Base-by-base conservation (phyloP, 1,140 invertebrate genomes). In the Magallana angulata region DNA sequence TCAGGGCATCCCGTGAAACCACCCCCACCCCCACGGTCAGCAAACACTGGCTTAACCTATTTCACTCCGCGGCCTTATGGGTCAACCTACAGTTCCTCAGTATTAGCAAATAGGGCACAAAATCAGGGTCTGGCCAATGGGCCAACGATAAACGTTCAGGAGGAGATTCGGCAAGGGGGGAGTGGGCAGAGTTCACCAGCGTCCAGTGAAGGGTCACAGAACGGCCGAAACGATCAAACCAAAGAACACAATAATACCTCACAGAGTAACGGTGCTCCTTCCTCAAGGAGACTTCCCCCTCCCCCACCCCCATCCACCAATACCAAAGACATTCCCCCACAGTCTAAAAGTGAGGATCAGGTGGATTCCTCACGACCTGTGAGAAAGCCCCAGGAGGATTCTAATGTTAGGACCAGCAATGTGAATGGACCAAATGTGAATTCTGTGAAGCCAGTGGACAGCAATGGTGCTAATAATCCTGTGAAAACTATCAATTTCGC, bases 181-280 rank as follows among this genome's bases (percentile, higher is more conserved):
- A 94, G 93, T 92, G 93, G 93, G 7, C 93, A 94, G 84, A 94
- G 93, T 90, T 94, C 93, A 16, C 93, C 93, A 57, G 93, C 93
- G 1, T 93, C 92, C 7, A 93, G 93, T 89, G 93, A 93, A 56
- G 90, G 90, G 71, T 91, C 91, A 62, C 89, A 90, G 24, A 91
- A 86, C 16, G 84, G 64, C 57, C 36, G 1, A 9, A 82, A 82
- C 11, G 48, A 82, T 24, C 9, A 82, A 30, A 82, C 48, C 81
- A 82, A 58, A 76, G 24, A 76, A 30, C 36, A 24, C 12, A 18
- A 24, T 76, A 76, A 76, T 76, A 76, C 68, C 68, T 76, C 68
- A 57, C 81, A 82, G 16, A 58, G n/a, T 58, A 82, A 82, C 57
- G 81, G 81, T 82, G 81, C 81, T 57, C 81, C 81, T n/a, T 14